phyloP scores from a whole-genome alignment of 37 sponge, comb jelly and placozoan genomes.

The Beroe forskalii region DNA sequence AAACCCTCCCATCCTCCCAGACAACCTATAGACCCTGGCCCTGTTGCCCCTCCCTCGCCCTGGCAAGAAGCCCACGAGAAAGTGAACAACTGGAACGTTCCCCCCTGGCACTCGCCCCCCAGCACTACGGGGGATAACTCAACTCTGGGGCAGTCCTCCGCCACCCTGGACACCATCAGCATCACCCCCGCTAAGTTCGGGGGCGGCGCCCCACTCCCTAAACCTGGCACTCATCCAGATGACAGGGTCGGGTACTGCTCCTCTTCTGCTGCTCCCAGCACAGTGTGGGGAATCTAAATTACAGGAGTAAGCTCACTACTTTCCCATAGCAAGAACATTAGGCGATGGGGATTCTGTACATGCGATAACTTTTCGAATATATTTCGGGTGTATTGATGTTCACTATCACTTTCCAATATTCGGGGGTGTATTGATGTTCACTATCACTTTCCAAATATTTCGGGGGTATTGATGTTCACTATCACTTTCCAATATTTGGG shows the following conservation, averaged over 20 bases:
- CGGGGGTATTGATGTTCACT: no score
- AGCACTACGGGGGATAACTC: not conserved
- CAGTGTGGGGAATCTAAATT: no score
- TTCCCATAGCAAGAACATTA: no score
- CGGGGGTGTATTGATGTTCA: no score
- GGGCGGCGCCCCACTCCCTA: not conserved
- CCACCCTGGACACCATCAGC: constrained; percentile 59
- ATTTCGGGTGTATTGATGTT: no score
- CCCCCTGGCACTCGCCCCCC: not conserved
- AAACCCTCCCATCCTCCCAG: no score
- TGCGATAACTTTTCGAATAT: no score
- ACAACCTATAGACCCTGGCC: not conserved
- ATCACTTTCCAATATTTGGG: no score
- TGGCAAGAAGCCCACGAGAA: constrained; percentile 44
- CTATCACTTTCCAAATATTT: no score
- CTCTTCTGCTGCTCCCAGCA: not conserved
- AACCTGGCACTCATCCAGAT: not conserved
- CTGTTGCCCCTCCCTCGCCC: not conserved
- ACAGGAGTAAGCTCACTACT: no score
- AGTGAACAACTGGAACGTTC: constrained; percentile 31
- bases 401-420: no score
- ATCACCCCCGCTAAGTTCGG: not conserved
- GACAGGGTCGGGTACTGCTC: not conserved
- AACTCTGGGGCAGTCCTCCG: not conserved
- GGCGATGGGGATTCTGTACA: no score